These are phyloP conservation scores for Heliconius melpomene DNA, from an alignment of 1,140 invertebrate genomes.

Conservation along the genomic window DNA sequence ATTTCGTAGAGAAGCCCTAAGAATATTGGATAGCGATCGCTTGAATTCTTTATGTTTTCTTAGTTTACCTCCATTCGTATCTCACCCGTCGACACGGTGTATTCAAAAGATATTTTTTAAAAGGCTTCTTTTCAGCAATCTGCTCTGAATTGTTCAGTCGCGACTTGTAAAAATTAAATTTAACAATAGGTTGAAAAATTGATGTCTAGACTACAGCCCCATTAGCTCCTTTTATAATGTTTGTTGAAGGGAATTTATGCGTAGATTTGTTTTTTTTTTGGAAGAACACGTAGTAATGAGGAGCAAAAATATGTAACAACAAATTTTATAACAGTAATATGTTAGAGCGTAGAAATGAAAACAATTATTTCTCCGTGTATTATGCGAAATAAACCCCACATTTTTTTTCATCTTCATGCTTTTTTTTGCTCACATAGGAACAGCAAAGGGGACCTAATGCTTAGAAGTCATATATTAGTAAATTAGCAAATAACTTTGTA, in stretches of 20 bases:
- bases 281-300: not conserved
- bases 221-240: not conserved
- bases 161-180: constrained; percentile 32
- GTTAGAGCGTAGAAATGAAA: too few relatives aligned
- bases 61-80: constrained; percentile 30
- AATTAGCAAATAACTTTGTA: too few relatives aligned
- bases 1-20: not conserved
- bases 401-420: too few relatives aligned
- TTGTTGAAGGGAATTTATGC: not conserved
- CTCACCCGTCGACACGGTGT: constrained; percentile 21
- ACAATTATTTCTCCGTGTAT: too few relatives aligned
- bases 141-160: constrained; percentile 29
- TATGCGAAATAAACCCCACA: too few relatives aligned
- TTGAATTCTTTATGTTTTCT: constrained; percentile 36
- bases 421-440: too few relatives aligned
- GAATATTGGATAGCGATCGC: constrained; percentile 22
- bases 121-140: constrained; percentile 26
- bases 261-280: not conserved
- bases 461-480: too few relatives aligned
- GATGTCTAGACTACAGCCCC: constrained; percentile 21
- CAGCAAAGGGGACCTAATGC: too few relatives aligned
- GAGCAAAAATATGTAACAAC: too few relatives aligned
- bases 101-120: constrained; percentile 37
- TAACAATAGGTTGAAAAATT: constrained; percentile 24
- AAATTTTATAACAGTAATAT: too few relatives aligned